Evolutionary conservation across 2,888 invertebrate genomes (phyloP), one percentile per base, ranked within the genome.

Genomic region (Scrobipalpa atriplicella): DNA sequence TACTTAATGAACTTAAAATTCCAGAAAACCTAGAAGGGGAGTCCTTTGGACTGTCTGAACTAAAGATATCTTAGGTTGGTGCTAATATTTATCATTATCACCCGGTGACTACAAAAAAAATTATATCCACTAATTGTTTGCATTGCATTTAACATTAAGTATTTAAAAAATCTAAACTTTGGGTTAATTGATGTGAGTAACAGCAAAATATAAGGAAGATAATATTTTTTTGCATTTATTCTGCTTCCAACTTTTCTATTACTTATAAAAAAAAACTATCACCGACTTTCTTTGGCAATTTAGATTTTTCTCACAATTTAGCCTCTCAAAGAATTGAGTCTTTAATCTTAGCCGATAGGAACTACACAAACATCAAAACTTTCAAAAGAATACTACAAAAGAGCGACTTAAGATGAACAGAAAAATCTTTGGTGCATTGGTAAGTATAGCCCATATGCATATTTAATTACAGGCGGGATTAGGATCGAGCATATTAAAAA

Each of bases 271-370:
- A 10, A 10, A 39, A 6, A 1, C 8, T 39, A 39, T 39, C 39
- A 39, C 8, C 39, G 39, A 39, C 16, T n/a, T 47, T 58, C 58
- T 58, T 58, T 58, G 58, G 58, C 29, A 58, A 16, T 38, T 58
- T 58, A 5, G 2, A 8, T 8, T n/a, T 56, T 21, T 19, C 19
- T 3, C 3, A 36, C 10, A 36, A n/a, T 56, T 58, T n/a, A 58
- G 8, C 54, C 54, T 36, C 29, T 58, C 9, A 29, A 29, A 36
- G n/a, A n/a, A 58, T 36, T 5, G 36, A 58, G 7, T 58, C 54
- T n/a, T n/a, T n/a, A n/a, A n/a, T n/a, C n/a, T 47, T 52, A 29
- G 2, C 29, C 56, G 19, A 56, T 56, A 56, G 29, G 56, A 56
- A 56, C 52, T 52, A 52, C 52, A 52, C 18, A 54, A 54, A 54